Evolutionary conservation across 1,140 invertebrate species (phyloP), one percentile per base, ranked within the genome.

Genomic region (Carcinoscorpius rotundicauda): DNA sequence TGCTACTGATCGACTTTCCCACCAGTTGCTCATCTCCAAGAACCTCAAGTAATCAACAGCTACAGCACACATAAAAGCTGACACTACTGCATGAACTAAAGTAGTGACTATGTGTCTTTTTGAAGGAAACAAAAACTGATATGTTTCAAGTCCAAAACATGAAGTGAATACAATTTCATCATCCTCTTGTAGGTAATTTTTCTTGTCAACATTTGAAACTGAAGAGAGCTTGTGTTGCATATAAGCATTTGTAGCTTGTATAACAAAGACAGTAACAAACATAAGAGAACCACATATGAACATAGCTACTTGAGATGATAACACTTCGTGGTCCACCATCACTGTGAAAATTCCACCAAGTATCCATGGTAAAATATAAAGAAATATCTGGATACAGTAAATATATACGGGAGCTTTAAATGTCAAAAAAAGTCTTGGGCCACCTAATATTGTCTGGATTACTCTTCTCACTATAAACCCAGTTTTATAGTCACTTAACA

Each of bases 401-500:
- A 78, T 75, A 71, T 75, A 78, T n/a, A 66, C 48, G 11, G 75
- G 75, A 6, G 73, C 72, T 67, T 72, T 71, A 65, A 74, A 76
- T 49, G 74, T 72, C 49, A 76, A 64, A 57, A 69, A 71, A 51
- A 78, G 66, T 61, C 76, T 75, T 9, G 76, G 72, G 29, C 78
- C 78, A 9, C 78, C 78, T 6, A 78, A 67, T 55, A 80, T 70
- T 3, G 78, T 80, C 71, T 79, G 77, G 8, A 76, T 73, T 53
- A 79, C 72, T 56, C 78, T 67, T 62, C 77, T 77, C 52, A 70
- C 70, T 8, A 80, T 73, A 68, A 79, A 80, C 59, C 75, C 72
- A 59, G 72, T 73, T 68, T 79, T 79, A 64, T 79, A 79, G 52
- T 78, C 76, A 70, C 78, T 80, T 49, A 80, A 66, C 51, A 80